Conservation (phyloP, 2,113 vertebrate genomes). For the Cinclus mexicanus region DNA sequence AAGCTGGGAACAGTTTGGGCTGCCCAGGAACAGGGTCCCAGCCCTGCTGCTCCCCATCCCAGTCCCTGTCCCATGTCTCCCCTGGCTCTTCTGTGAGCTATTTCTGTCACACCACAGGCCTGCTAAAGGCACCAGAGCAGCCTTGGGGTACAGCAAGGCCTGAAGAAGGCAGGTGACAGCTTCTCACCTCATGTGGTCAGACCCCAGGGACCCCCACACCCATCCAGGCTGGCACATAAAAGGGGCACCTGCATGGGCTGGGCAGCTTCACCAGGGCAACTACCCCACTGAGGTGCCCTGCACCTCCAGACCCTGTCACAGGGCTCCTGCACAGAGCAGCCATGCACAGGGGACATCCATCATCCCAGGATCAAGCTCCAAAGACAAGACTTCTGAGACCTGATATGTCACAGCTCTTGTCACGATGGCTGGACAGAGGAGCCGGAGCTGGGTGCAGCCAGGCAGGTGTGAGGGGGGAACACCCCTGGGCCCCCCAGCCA, state of each 20-base stretch:
- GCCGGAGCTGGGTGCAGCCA: background rate
- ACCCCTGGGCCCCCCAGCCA: background rate
- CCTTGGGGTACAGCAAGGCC: no score
- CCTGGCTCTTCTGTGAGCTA: background rate
- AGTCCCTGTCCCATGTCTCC: background rate
- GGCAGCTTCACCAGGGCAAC: no score
- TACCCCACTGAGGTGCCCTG: no score
- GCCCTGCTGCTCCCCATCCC: background rate
- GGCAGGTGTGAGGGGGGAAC: background rate
- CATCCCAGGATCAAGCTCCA: background rate
- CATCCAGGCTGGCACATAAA: background rate
- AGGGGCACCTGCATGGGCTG: background rate
- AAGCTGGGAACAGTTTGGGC: background rate
- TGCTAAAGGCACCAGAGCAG: background rate
- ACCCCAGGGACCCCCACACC: fast-evolving
- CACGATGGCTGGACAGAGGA: fast-evolving
- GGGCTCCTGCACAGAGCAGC: background rate
- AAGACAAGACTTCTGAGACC: background rate
- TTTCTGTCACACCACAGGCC: background rate
- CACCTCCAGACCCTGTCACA: background rate
- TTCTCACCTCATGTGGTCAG: background rate
- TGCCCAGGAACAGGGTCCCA: background rate
- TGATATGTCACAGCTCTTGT: background rate
- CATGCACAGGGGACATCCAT: background rate
- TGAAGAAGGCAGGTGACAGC: background rate